Evolutionary conservation across 1,140 invertebrate genomes (phyloP), one percentile per base, ranked within the genome.

Genomic region (Lasioglossum baleicum): DNA sequence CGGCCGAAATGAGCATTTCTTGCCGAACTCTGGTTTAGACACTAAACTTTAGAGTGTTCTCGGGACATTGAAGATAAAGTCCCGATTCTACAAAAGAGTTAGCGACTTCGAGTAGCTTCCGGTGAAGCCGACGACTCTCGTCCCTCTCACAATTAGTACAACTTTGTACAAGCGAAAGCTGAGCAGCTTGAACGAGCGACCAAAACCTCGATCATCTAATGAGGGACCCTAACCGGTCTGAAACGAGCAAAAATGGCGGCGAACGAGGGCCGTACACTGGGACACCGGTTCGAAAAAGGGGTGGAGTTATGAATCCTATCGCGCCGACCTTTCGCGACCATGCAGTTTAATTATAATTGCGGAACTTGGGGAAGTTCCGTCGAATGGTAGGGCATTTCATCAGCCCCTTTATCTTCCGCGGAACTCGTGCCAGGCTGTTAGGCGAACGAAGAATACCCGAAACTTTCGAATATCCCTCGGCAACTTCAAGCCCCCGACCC

Each of bases 311-410:
- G 77, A 78, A 78, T 78, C 40, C 75, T 64, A 78, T 78, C 75
- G 56, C 58, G 22, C 22, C 61, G 61, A 71, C 72, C 61, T 66
- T 58, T 56, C 81, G 60, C 53, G 51, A 48, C 69, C 64, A 56
- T 64, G 40, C 77, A 71, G 78, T 80, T 85, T 85, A 85, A 85
- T 85, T 85, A 81, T 85, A 84, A 85, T 84, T 75, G 78, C 68
- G 78, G 70, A 81, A 84, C 63, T 85, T 81, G 6, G 77, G 44
- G 44, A 40, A 83, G 58, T 73, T 65, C 51, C 82, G 67, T 53
- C 60, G 42, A 40, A n/a, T 35, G 60, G 56, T 22, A n/a, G 44
- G 53, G 58, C 68, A 76, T 84, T 26, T 76, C 77, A 80, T 84
- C 83, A 84, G 78, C 68, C 68, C 81, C 40, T 85, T 84, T 81